Conservation (phyloP, 2,888 invertebrate species). For the Belgica antarctica region DNA sequence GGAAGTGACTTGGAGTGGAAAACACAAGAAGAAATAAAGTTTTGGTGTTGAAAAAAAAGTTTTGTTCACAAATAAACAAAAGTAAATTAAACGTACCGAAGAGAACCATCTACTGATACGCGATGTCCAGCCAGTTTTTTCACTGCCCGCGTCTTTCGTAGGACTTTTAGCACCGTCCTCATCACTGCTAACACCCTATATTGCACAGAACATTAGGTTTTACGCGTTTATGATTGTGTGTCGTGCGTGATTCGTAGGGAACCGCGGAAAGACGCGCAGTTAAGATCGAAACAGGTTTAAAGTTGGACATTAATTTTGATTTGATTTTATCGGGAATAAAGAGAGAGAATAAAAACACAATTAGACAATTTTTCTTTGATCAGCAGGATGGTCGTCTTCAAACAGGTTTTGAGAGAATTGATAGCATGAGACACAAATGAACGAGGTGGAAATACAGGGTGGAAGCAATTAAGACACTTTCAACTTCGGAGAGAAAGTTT, state of each 20-base stretch:
- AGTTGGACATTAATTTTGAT: not conserved
- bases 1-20: no score
- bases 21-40: not conserved
- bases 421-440: not conserved
- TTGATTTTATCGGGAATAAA: not conserved
- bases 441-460: conserved; percentile 18
- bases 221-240: not conserved
- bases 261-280: not conserved
- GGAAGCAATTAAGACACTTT: not conserved
- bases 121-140: conserved; percentile 66
- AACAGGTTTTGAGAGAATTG: not conserved
- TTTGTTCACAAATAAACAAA: no score
- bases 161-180: conserved; percentile 48
- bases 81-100: conserved; percentile 62
- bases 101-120: conserved; percentile 69
- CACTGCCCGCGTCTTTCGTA: conserved; percentile 45
- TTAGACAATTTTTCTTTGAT: conserved; percentile 7
- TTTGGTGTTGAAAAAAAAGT: not conserved
- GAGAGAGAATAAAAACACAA: conserved; percentile 10
- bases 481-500: no score
- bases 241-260: not conserved
- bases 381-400: conserved; percentile 43
- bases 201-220: not conserved
- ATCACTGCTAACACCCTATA: conserved; percentile 44
- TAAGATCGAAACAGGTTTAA: no score